Evolutionary conservation across 92 coral and sea anemone species (phyloP).

Genomic region (Ricordea florida): DNA sequence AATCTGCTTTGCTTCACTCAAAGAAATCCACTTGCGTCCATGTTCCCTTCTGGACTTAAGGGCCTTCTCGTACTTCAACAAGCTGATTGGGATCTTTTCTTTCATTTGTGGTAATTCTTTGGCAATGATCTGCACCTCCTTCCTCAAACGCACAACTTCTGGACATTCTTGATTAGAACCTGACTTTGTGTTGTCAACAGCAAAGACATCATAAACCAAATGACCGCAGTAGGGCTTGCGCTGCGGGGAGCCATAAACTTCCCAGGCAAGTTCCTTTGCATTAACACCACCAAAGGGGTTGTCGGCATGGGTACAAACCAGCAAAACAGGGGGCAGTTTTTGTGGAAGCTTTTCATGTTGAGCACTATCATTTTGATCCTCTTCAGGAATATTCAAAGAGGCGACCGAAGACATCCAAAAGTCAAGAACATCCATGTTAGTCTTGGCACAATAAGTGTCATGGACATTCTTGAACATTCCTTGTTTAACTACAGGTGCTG

Average conservation of each 20-base stretch:
- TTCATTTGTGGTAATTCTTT: slow-evolving; percentile 10
- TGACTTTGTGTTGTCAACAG: background rate
- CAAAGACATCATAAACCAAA: background rate
- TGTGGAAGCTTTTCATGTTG: too few relatives aligned
- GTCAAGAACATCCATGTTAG: slow-evolving; percentile 59
- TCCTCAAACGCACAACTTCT: slow-evolving; percentile 37
- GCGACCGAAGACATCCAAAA: slow-evolving; percentile 69
- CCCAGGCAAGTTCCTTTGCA: too few relatives aligned
- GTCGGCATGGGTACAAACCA: too few relatives aligned
- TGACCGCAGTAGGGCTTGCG: too few relatives aligned
- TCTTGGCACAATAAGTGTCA: background rate
- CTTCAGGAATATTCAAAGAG: background rate
- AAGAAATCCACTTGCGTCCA: too few relatives aligned
- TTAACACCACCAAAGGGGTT: too few relatives aligned
- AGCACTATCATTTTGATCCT: too few relatives aligned
- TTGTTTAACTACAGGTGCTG: slow-evolving; percentile 37
- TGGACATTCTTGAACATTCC: slow-evolving; percentile 31
- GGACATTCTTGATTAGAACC: too few relatives aligned
- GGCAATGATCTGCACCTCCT: slow-evolving; percentile 14
- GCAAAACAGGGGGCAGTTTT: too few relatives aligned
- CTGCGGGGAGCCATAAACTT: too few relatives aligned
- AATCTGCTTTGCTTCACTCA: slow-evolving; percentile 31
- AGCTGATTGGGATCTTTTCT: slow-evolving; percentile 42
- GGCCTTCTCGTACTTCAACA: slow-evolving; percentile 57
- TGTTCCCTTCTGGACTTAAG: slow-evolving; percentile 8